These are phyloP conservation scores for Gallinago stenura DNA, from an alignment of 2,797 vertebrate genomes.

Conservation along the genomic window DNA sequence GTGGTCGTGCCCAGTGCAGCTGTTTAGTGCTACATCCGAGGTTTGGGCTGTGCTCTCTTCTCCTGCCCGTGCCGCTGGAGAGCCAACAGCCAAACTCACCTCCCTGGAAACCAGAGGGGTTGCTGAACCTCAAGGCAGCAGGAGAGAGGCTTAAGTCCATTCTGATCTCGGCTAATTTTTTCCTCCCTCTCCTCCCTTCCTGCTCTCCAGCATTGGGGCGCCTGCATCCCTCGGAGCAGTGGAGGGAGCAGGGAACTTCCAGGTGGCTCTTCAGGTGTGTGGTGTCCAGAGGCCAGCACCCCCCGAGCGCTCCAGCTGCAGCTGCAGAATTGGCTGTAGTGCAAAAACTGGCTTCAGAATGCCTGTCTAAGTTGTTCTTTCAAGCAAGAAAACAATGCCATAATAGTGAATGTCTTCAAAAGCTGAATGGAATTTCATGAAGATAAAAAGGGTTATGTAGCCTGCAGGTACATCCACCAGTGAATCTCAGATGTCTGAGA, in stretches of 20 bases:
- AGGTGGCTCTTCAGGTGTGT: not conserved
- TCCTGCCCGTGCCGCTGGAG: not conserved
- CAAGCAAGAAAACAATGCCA: not conserved
- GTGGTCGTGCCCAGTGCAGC: not conserved
- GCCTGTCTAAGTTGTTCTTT: not conserved
- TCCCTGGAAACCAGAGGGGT: not conserved
- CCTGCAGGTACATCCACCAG: conserved; percentile 6
- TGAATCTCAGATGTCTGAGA: not conserved
- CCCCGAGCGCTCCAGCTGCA: not conserved
- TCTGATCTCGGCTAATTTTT: not conserved
- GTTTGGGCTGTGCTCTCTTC: not conserved
- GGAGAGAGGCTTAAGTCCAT: not conserved
- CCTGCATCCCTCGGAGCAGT: not conserved
- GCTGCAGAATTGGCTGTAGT: not conserved
- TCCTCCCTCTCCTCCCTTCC: not conserved
- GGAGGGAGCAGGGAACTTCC: not conserved
- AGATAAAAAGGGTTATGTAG: not conserved
- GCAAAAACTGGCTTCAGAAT: not conserved
- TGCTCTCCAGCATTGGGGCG: not conserved
- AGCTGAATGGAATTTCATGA: not conserved
- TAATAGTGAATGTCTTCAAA: not conserved
- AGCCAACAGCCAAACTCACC: not conserved
- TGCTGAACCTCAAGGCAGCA: not conserved
- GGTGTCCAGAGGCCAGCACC: not conserved
- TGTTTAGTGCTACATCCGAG: not conserved